Evolutionary conservation across 2,888 invertebrate genomes (phyloP).

Genomic region (Tetheella fluctuosa): DNA sequence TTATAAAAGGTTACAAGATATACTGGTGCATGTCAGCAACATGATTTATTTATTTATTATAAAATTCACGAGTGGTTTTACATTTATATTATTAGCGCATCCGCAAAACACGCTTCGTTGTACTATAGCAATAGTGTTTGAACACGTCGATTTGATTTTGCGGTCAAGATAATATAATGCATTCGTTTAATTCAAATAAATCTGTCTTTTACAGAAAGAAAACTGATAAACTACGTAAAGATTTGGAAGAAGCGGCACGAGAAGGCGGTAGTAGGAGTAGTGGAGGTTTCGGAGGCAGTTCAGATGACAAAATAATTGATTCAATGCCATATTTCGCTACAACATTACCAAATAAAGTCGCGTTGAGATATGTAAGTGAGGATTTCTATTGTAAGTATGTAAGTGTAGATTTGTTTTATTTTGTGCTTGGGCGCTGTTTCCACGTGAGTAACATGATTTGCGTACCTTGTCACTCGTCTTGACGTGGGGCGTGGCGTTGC

Average conservation of each 20-base stretch:
- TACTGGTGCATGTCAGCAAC: neutral
- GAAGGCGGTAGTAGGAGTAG: slow-evolving; percentile 85
- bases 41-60: neutral
- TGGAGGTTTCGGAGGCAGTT: slow-evolving; percentile 67
- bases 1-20: no score
- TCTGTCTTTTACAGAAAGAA: slow-evolving; percentile 87
- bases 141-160: neutral
- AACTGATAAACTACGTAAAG: slow-evolving; percentile 94
- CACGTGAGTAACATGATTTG: slow-evolving; percentile 5
- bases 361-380: slow-evolving; percentile 89
- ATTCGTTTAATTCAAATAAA: slow-evolving; percentile 10
- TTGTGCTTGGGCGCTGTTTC: neutral
- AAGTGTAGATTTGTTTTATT: slow-evolving; percentile 7
- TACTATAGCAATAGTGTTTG: neutral
- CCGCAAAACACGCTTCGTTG: neutral
- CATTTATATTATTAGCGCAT: neutral
- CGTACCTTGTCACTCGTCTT: slow-evolving; percentile 2
- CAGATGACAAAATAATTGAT: slow-evolving; percentile 71
- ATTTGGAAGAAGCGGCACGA: slow-evolving; percentile 94
- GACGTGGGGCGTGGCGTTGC: slow-evolving; percentile 6
- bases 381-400: slow-evolving; percentile 9
- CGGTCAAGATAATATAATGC: neutral
- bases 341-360: slow-evolving; percentile 87
- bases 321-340: slow-evolving; percentile 74
- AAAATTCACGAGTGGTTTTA: neutral